Evolutionary conservation across 2,113 vertebrate genomes (phyloP), one percentile per base, ranked within the genome.

Genomic region (Girardinichthys multiradiatus): DNA sequence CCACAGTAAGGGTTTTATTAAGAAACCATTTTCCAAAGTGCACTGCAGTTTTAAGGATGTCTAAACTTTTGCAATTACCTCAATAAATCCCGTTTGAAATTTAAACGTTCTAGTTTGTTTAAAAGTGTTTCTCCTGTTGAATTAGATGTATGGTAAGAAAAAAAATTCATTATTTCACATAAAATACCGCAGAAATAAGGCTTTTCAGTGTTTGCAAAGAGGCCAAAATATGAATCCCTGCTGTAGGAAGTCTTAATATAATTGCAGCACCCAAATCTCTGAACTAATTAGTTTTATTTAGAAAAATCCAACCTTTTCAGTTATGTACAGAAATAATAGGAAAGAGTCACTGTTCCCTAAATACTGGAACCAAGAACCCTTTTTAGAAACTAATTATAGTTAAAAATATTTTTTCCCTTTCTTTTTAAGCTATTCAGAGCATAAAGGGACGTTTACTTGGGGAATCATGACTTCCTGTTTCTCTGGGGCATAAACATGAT

Each of bases 21-120:
- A 33, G 27, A 48, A 77, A 80, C 51, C 73, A 71, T 73, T 87
- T 84, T 77, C 81, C 74, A 83, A 57, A 57, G 67, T n/a, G 24
- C 24, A 24, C 48, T 10, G 48, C 42, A 45, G 42, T 19, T 45
- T 45, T 45, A 19, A 45, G 42, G 14, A 45, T 15, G 42, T 45
- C 42, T 45, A 17, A 45, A 19, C 17, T 45, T 45, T 45, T 17
- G 15, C 42, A 45, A 5, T 19, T 5, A 1, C 14, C 42, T 45
- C 42, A 17, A 17, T 45, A 17, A 45, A 45, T 45, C 17, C 17
- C 0, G 42, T 7, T 45, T 45, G 5, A 45, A 19, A 45, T 45
- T 45, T 45, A 45, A 45, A 45, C 42, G 1, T 45, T 5, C 9
- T 54, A 2, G 9, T 54, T 21, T n/a, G 48, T 11, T 54, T 17